phyloP scores from a whole-genome alignment of 1,140 invertebrate genomes.

The Zaprionus ghesquierei region DNA sequence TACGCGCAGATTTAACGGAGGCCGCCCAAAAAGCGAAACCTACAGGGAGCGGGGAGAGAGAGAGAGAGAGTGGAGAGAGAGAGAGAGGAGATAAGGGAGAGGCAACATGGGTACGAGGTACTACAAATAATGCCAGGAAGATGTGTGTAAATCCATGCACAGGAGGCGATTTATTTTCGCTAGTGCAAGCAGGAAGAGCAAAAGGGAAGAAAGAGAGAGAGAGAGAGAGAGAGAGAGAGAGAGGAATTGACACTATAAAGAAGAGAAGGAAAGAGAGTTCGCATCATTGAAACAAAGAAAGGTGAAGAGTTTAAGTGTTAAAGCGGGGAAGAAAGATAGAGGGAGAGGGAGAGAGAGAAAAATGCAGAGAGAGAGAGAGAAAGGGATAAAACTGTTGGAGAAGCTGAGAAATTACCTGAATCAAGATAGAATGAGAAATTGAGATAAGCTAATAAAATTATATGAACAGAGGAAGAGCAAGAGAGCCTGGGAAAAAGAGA shows the following conservation, averaged over 20 bases:
- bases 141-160: neutral
- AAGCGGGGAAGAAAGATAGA: neutral
- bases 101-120: neutral
- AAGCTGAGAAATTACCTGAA: neutral
- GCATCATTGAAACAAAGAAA: too few species aligned
- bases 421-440: neutral
- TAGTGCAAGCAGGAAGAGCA: too few species aligned
- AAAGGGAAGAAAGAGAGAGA: neutral
- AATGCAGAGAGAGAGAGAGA: neutral
- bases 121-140: neutral
- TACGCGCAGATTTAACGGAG: neutral
- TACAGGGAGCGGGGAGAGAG: neutral
- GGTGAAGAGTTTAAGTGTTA: too few species aligned
- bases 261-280: neutral
- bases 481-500: too few species aligned
- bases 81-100: too few species aligned
- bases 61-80: neutral
- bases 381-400: neutral
- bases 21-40: neutral
- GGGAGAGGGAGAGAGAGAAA: neutral
- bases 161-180: too few species aligned
- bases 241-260: neutral
- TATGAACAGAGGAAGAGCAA: too few species aligned
- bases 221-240: neutral
- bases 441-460: too few species aligned